Evolutionary conservation across 2,797 vertebrate species (phyloP), one percentile per base, ranked within the genome.

Genomic region (Esox masquinongy): DNA sequence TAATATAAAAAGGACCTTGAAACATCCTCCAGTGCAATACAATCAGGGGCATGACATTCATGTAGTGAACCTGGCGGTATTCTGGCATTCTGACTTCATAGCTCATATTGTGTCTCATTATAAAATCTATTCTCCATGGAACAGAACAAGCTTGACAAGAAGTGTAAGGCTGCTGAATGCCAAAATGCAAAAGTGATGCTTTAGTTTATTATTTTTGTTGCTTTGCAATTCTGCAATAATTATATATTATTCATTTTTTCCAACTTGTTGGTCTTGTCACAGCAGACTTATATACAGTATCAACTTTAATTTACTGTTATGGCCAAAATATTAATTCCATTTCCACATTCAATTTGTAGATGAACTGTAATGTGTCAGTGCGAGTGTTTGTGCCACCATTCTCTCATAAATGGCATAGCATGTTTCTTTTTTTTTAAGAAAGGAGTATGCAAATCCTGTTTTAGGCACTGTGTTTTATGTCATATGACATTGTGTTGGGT

Each of bases 1-100:
- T 73, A 83, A 82, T 75, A 77, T 31, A 79, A 79, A 80, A 70
- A 66, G 67, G 64, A 72, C 81, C 73, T 85, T 86, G 73, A 80
- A 77, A 72, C 70, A 79, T 85, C 85, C 79, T 85, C 81, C 29
- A 74, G 22, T 74, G n/a, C 34, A 71, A 43, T 49, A 49, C 47
- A 72, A 73, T 74, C 26, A 80, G 53, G 22, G 26, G 34, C 26
- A 34, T 56, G 36, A 79, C 74, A 64, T 75, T 69, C 17, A 77
- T 79, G 76, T 31, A 43, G 15, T 5, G 8, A 72, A 68, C 31
- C 63, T 49, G 56, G 74, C 59, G 70, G 71, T 77, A 39, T 74
- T 59, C 49, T 77, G 72, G 64, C 72, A 77, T 74, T 31, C 29
- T 15, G 12, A 7, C 61, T 72, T 26, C 71, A 67, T 15, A n/a